Conservation (phyloP, 2,797 vertebrate species). For the Rousettus madagascariensis region DNA sequence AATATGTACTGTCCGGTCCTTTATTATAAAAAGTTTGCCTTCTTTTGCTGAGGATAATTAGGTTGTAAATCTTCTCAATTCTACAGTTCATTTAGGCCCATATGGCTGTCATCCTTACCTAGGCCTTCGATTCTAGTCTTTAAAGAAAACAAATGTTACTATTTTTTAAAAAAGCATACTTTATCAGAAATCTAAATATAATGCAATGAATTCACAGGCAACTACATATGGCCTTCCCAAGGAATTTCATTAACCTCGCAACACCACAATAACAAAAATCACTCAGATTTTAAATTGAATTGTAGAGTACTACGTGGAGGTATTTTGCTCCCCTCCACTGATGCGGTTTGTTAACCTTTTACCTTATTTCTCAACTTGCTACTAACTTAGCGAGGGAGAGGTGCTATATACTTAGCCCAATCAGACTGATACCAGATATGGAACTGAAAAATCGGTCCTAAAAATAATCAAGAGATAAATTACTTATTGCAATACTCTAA, state of each 20-base stretch:
- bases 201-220: neutral
- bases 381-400: neutral
- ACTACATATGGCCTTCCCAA: neutral
- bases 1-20: neutral
- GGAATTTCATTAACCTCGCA: neutral
- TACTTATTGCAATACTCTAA: neutral
- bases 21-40: neutral
- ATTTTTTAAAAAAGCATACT: neutral
- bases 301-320: neutral
- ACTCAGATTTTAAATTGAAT: neutral
- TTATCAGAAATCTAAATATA: neutral
- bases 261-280: neutral
- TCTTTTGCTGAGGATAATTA: neutral
- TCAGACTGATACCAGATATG: neutral
- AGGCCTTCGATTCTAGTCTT: neutral
- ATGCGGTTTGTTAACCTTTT: neutral
- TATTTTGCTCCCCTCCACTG: neutral
- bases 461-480: neutral
- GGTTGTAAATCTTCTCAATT: constrained; percentile 4
- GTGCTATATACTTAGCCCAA: neutral
- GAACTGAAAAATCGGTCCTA: constrained; percentile 3
- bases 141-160: neutral
- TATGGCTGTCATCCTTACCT: neutral
- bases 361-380: neutral
- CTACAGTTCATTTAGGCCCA: neutral